Evolutionary conservation across 2,797 vertebrate species (phyloP), one percentile per base, ranked within the genome.

Genomic region (Sylvia borin): DNA sequence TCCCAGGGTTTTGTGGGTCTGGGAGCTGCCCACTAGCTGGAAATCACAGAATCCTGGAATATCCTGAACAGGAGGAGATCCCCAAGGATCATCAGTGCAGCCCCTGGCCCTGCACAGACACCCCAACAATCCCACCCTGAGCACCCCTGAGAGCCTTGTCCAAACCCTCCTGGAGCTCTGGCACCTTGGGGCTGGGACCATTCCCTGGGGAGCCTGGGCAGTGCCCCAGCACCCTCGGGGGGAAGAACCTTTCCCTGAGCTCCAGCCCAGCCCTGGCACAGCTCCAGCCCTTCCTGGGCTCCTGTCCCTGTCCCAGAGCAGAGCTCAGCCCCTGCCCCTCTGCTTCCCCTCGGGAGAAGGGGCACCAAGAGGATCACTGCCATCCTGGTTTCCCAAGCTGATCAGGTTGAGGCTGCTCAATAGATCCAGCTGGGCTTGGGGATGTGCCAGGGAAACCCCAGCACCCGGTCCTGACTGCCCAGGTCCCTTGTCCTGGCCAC

Each of bases 61-160:
- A 11, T 11, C 15, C 42, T 16, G 40, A 48, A 48, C 0, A 1
- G 18, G 26, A 3, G 54, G 7, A 19, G 25, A 34, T 8, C 20
- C 31, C 0, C 25, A 48, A 0, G 21, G 15, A 54, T 27, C 8
- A 34, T 18, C 2, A 40, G 7, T 0, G 2, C 51, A 19, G 0
- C 10, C 36, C 36, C 36, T 36, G 36, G 8, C 36, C 7, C 45
- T 74, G 53, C 76, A 0, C 38, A 66, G 24, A 14, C 27, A 5
- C 45, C 75, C 47, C 85, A 81, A 24, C 21, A 88, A 3, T 1
- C 16, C 85, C 53, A 25, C 61, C 48, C 61, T 73, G 85, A 5
- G 36, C 81, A 50, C 0, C 53, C 68, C 53, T 40, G 58, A 2
- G 4, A 73, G 67, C 9, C 3, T 1, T 45, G 48, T 4, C 81